These are phyloP conservation scores for Lutjanus campechanus DNA, from an alignment of 2,797 vertebrate genomes.

Conservation along the genomic window DNA sequence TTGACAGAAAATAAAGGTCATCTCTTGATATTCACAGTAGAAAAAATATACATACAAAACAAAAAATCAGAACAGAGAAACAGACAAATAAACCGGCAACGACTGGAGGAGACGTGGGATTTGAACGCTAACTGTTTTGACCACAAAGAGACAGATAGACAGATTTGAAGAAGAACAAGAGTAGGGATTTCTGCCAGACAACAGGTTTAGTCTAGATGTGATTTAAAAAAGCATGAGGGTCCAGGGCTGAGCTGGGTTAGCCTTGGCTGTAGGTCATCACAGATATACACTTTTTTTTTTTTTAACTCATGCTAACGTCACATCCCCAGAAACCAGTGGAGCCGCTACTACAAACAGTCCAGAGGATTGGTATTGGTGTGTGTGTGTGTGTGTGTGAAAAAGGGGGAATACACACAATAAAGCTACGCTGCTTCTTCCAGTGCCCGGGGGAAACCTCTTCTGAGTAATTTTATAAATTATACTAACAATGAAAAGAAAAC, in stretches of 20 bases:
- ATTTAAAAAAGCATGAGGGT: slow-evolving; percentile 37
- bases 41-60: slow-evolving; percentile 72
- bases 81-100: slow-evolving; percentile 57
- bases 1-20: slow-evolving; percentile 77
- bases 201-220: slow-evolving; percentile 34
- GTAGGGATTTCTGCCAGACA: slow-evolving; percentile 42
- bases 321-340: slow-evolving; percentile 43
- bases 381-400: background rate
- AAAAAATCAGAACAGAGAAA: slow-evolving; percentile 59
- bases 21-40: slow-evolving; percentile 86
- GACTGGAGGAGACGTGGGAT: slow-evolving; percentile 64
- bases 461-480: background rate
- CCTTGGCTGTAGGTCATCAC: slow-evolving; percentile 52
- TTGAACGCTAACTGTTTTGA: slow-evolving; percentile 49
- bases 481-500: slow-evolving; percentile 6
- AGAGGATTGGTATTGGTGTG: slow-evolving; percentile 20
- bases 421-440: slow-evolving; percentile 43
- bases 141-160: slow-evolving; percentile 31
- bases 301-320: slow-evolving; percentile 39
- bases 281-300: slow-evolving; percentile 36
- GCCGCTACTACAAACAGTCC: slow-evolving; percentile 21
- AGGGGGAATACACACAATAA: slow-evolving; percentile 12
- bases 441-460: background rate
- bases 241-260: slow-evolving; percentile 21
- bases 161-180: slow-evolving; percentile 33